phyloP scores from a whole-genome alignment of 2,888 invertebrate species.

The Galerucella calmariensis region DNA sequence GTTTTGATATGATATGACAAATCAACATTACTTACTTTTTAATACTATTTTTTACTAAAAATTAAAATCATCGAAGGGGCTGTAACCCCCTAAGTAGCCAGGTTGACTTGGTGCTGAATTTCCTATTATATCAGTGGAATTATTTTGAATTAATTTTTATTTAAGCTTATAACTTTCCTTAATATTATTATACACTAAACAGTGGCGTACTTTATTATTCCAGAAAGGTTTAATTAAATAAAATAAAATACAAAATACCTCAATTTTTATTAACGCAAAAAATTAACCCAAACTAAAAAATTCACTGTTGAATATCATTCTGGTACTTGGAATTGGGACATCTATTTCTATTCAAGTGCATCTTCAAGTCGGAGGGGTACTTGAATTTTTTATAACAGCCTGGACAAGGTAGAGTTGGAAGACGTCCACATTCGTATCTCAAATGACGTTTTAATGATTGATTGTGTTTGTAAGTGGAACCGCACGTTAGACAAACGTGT shows the following conservation, averaged over 20 bases:
- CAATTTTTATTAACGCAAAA: not conserved
- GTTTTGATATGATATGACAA: too few relatives aligned
- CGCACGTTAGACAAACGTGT: conserved; percentile 39
- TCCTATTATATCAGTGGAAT: too few relatives aligned
- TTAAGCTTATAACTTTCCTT: too few relatives aligned
- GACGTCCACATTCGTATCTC: conserved; percentile 50
- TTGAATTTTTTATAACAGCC: conserved; percentile 34
- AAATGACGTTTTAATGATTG: conserved; percentile 49
- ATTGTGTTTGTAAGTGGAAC: conserved; percentile 46
- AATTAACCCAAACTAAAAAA: not conserved
- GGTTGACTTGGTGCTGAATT: too few relatives aligned
- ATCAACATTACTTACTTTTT: too few relatives aligned
- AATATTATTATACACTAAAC: too few relatives aligned
- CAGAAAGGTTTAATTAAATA: too few relatives aligned
- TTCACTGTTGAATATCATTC: not conserved
- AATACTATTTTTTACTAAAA: too few relatives aligned
- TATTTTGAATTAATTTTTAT: too few relatives aligned
- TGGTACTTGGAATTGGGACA: conserved; percentile 19
- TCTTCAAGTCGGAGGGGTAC: conserved; percentile 33
- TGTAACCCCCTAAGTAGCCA: too few relatives aligned
- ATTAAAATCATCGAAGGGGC: too few relatives aligned
- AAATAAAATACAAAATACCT: not conserved
- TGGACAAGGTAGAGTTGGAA: conserved; percentile 49
- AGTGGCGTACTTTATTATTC: too few relatives aligned
- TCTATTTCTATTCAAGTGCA: conserved; percentile 30